Base-by-base conservation (phyloP, 2,113 vertebrate genomes). In the Antechinus stuartii region DNA sequence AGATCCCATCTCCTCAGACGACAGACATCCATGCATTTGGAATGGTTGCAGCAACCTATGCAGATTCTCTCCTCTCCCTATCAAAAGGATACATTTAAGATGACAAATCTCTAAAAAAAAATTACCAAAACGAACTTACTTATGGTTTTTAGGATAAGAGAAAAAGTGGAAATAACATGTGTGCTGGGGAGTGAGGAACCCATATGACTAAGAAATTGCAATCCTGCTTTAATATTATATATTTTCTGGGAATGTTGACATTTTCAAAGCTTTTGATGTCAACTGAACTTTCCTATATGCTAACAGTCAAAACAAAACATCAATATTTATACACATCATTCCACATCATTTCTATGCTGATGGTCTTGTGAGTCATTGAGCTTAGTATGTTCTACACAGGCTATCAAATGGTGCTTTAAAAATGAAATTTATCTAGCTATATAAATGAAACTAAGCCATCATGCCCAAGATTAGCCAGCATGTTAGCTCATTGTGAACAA, bases 221-320 rank as follows among this genome's bases (percentile, higher is more conserved):
- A 95, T 49, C 91, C 7, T 55, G 94, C 42, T 92, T 91, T 25
- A n/a, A 12, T n/a, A 52, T 47, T n/a, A 92, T 47, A 57, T 26
- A 1, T 42, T 89, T 89, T 97, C 55, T 91, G 76, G 57, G 52
- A 94, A 5, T 47, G 57, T 54, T 92, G 46, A 23, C 49, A 55
- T 9, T 30, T 61, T 92, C 24, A 50, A 96, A 91, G 2, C 46
- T 92, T 94, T 94, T 22, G 19, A 25, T 91, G 54, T 90, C 52
- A 53, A 90, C 54, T 57, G 90, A 57, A 55, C 54, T 92, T 27
- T 92, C 26, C 90, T 91, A 92, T 96, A 61, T 84, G 52, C 4
- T 90, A 61, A 96, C 30, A 94, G 89, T 50, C 8, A 89, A 94
- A 84, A 50, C 10, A 61, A 90, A 90, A 92, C 23, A 61, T 8